A percentile compares a stretch with the other conserved stretches of the same genome.
phyloP scores from a whole-genome alignment of 2,113 vertebrate genomes.

The Embiotoca jacksoni region DNA sequence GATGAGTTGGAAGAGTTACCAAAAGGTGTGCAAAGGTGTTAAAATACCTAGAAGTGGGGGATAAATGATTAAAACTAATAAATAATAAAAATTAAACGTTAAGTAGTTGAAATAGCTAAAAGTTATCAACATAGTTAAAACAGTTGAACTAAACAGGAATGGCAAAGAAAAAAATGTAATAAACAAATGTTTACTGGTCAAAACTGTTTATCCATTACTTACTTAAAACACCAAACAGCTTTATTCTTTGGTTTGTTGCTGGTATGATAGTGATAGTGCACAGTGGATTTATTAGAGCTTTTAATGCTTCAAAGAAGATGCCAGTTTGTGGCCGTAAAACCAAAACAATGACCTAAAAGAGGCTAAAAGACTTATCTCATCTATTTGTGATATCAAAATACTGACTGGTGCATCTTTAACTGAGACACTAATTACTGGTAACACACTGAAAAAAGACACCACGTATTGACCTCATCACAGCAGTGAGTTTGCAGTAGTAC shows the following conservation, averaged over 20 bases:
- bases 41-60: no score
- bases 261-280: neutral
- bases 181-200: no score
- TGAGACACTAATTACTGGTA: neutral
- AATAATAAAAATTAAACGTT: neutral
- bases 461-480: neutral
- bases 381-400: neutral
- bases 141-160: no score
- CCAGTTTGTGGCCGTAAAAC: neutral
- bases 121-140: no score
- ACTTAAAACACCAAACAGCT: no score
- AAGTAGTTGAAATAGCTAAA: neutral
- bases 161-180: no score
- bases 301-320: neutral
- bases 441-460: neutral
- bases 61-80: neutral
- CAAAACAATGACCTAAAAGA: neutral
- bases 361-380: neutral
- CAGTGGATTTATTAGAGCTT: neutral
- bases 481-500: constrained; percentile 64
- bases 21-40: no score
- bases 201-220: no score
- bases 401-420: neutral
- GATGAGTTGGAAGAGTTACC: no score
- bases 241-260: no score